A percentile compares a stretch with the other conserved stretches of the same genome.
These are phyloP conservation scores for Meteorus cinctellus DNA, from an alignment of 2,888 invertebrate genomes.

Conservation along the genomic window DNA sequence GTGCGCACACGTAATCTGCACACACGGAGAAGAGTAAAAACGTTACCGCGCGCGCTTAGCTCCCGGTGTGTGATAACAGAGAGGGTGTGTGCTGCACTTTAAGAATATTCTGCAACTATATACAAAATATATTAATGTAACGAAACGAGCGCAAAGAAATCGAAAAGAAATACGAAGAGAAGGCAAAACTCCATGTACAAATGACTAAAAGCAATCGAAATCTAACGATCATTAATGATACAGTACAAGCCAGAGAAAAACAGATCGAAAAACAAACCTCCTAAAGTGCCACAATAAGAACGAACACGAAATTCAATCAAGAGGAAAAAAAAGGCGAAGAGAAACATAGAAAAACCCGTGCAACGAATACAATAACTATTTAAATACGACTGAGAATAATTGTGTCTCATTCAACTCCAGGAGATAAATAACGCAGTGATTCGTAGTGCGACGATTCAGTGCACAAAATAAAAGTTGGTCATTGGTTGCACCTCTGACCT, in stretches of 20 bases:
- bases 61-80: conserved; percentile 42
- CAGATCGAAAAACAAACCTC: not conserved
- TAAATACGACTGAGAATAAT: not conserved
- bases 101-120: not conserved
- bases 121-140: conserved; percentile 12
- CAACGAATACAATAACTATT: conserved; percentile 6
- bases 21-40: conserved; percentile 51
- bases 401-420: not conserved
- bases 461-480: conserved; percentile 7
- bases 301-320: not conserved
- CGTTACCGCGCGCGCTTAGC: conserved; percentile 36
- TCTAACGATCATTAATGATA: not conserved
- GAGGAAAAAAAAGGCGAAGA: not conserved
- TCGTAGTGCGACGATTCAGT: conserved; percentile 26
- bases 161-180: not conserved
- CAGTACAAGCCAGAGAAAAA: not conserved
- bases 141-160: not conserved
- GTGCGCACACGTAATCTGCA: conserved; percentile 64
- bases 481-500: conserved; percentile 22
- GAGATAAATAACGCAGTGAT: conserved; percentile 8
- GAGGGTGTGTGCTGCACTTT: conserved; percentile 62
- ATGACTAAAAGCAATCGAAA: conserved; percentile 17
- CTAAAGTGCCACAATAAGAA: not conserved
- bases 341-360: not conserved
- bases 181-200: not conserved